Percentiles rank a stretch among this genome's conserved stretches.
Conservation (phyloP, 37 sponge, comb jelly and placozoan species). For the Crambe crambe region DNA sequence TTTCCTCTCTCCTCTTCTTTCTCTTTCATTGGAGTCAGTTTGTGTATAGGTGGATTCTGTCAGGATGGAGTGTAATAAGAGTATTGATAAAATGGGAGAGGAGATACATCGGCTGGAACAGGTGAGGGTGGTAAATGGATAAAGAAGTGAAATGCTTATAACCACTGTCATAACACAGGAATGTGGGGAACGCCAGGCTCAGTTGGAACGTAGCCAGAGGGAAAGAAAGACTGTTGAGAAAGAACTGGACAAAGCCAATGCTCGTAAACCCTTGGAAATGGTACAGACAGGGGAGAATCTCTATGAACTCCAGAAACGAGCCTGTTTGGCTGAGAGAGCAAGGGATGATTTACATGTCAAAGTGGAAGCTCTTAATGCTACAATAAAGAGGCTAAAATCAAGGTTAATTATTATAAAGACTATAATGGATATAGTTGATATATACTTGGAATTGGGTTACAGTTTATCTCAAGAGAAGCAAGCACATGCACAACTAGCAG, state of each 20-base stretch:
- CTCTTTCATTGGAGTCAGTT: background rate
- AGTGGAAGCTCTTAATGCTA: slow-evolving; percentile 15
- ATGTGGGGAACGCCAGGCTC: slow-evolving; percentile 53
- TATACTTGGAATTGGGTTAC: background rate
- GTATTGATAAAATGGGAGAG: slow-evolving; percentile 70
- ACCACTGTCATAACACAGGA: slow-evolving; percentile 56
- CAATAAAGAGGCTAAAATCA: slow-evolving; percentile 25
- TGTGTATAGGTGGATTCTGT: slow-evolving; percentile 45
- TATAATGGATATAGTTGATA: background rate
- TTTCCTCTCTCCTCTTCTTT: background rate
- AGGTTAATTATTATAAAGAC: slow-evolving; percentile 33
- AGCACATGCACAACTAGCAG: slow-evolving; percentile 35
- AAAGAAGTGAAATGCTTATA: no score
- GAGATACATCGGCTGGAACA: slow-evolving; percentile 82
- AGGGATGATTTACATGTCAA: slow-evolving; percentile 58
- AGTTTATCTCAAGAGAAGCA: slow-evolving; percentile 69
- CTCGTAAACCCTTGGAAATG: slow-evolving; percentile 37
- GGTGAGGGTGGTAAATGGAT: slow-evolving; percentile 18
- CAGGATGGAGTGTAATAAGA: slow-evolving; percentile 77
- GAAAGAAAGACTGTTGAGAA: slow-evolving; percentile 63
- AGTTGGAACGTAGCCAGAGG: slow-evolving; percentile 47
- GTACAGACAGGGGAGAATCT: slow-evolving; percentile 27
- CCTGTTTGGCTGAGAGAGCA: slow-evolving; percentile 65
- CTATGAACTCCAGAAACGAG: slow-evolving; percentile 43
- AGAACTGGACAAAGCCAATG: slow-evolving; percentile 42